Conservation (phyloP, 2,888 invertebrate species). For the Acheta domesticus region DNA sequence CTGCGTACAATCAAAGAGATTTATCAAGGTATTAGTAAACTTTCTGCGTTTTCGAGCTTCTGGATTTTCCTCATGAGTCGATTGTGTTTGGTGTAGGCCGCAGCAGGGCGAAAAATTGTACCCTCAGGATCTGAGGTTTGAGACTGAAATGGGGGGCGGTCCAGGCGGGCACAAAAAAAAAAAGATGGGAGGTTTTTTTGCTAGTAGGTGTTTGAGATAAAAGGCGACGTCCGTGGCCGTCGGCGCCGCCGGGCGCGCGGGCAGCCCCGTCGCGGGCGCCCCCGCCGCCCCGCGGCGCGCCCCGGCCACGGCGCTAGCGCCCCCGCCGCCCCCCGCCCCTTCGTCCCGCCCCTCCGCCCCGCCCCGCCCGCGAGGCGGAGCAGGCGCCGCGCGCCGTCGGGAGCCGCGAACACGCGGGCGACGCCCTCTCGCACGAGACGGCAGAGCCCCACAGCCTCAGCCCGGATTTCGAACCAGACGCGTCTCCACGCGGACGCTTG, state of each 20-base stretch:
- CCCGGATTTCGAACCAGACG: background rate
- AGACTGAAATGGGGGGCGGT: conserved; percentile 1
- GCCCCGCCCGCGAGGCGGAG: background rate
- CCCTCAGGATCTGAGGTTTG: conserved; percentile 9
- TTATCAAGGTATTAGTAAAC: background rate
- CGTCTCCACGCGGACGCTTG: no score
- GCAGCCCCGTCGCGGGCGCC: background rate
- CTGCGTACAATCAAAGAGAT: no score
- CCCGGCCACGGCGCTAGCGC: background rate
- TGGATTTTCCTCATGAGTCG: background rate
- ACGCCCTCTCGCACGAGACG: background rate
- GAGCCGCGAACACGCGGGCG: no score
- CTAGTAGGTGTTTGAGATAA: background rate
- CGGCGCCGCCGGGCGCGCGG: background rate
- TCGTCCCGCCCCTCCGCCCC: background rate
- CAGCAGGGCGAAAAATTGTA: background rate
- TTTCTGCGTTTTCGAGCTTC: conserved; percentile 7
- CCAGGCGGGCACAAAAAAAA: conserved; percentile 3
- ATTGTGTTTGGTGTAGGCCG: conserved; percentile 18
- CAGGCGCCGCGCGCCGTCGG: background rate
- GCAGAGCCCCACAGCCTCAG: background rate
- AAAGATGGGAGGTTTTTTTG: background rate
- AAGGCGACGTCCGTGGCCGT: background rate
- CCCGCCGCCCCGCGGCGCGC: conserved; percentile 4
- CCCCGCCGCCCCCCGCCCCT: conserved; percentile 9